phyloP scores from a whole-genome alignment of 2,113 vertebrate genomes.

The Chaetorhynchus papuensis region DNA sequence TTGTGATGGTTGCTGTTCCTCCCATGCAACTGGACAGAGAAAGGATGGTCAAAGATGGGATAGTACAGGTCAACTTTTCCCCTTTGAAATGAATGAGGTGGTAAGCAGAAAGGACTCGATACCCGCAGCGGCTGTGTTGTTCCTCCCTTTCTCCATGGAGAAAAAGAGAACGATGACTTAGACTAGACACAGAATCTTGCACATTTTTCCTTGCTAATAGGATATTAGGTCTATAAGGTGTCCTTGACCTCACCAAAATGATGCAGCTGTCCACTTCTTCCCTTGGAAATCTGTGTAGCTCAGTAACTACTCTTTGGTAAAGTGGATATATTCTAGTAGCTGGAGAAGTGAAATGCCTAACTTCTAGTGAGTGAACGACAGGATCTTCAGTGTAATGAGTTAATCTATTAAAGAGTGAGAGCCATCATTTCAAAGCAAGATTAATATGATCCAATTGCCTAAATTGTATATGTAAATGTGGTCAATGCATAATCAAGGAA shows the following conservation, averaged over 20 bases:
- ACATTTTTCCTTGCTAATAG: background rate
- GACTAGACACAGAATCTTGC: background rate
- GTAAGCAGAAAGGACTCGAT: background rate
- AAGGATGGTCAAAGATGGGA: background rate
- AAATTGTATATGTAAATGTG: background rate
- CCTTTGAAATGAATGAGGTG: accelerated
- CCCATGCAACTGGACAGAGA: background rate
- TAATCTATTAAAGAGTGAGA: background rate
- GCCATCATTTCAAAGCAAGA: background rate
- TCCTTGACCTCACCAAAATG: background rate
- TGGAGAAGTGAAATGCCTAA: background rate
- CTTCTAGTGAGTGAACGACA: background rate
- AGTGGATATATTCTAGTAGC: background rate
- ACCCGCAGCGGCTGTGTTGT: background rate
- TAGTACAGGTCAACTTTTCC: background rate
- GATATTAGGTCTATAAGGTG: background rate
- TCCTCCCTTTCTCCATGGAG: background rate
- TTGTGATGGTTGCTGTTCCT: background rate
- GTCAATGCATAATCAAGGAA: background rate
- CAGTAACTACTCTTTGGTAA: background rate
- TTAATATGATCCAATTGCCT: background rate
- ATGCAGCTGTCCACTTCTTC: background rate
- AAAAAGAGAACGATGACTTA: background rate
- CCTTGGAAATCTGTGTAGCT: background rate
- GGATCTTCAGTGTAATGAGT: background rate